Base-by-base conservation (phyloP, 2,113 vertebrate genomes). In the Pavo muticus region DNA sequence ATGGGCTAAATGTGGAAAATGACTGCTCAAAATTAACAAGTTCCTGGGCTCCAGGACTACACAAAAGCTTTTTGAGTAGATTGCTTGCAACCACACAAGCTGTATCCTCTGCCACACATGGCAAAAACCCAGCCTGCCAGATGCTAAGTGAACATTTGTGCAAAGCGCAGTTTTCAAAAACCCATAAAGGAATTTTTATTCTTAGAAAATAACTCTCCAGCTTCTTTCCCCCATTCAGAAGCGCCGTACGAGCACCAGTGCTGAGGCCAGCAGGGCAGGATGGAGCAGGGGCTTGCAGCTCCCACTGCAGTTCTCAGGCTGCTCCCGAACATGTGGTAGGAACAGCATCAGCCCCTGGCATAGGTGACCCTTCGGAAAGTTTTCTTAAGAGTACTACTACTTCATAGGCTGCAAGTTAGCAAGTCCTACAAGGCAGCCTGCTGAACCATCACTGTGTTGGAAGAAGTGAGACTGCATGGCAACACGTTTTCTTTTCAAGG, bases 1-100 rank as follows among this genome's bases (percentile, higher is more conserved):
- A 97, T 97, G 94, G 91, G 94, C 94, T 97, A 97, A 97, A 97
- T 96, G 91, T 52, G 39, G 96, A 97, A 97, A 97, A 97, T 60
- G 88, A 93, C 91, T 95, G 94, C 90, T 96, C 81, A 91, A 96
- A 97, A 97, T 96, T 93, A 97, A 96, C 96, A 96, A 97, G 96
- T 96, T 96, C 93, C 92, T 94, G 71, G 93, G 91, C 91, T 96
- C 91, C 88, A 95, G 87, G 86, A 95, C 88, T 37, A 50, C 76
- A 97, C 96, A 97, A 97, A 96, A 91, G 95, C 96, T 80, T 96
- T 81, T 39, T 67, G 88, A 97, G 69, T 60, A 90, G 91, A 96
- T 91, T 95, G 90, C 95, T 93, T 90, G 68, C 91, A 96, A 95
- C 90, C 92, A 87, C 75, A 96, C 82, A 88, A 95, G 95, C 95